Conservation (phyloP, 2,797 vertebrate genomes). For the Rousettus madagascariensis region DNA sequence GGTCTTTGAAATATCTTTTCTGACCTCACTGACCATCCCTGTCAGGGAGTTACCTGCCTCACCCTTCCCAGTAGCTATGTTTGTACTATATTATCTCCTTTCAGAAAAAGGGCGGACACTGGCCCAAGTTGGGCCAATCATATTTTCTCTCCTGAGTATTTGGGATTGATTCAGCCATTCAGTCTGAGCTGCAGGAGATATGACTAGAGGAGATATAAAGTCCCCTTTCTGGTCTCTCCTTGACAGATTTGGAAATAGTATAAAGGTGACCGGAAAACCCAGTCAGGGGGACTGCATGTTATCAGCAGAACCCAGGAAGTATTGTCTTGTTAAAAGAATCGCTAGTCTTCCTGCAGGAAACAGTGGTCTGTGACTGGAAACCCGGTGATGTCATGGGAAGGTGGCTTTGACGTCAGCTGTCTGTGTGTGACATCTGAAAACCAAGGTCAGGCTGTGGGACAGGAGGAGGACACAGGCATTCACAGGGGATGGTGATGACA, state of each 20-base stretch:
- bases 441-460: background rate
- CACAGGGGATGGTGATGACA: background rate
- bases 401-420: background rate
- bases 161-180: background rate
- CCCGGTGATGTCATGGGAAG: background rate
- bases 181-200: background rate
- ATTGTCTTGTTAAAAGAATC: background rate
- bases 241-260: background rate
- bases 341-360: conserved; percentile 46
- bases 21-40: background rate
- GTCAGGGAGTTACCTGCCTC: background rate
- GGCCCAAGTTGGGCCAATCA: background rate
- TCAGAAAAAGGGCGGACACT: background rate
- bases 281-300: background rate
- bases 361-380: background rate
- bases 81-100: background rate
- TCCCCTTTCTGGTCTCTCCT: background rate
- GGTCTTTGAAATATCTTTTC: background rate
- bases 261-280: background rate
- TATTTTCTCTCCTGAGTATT: background rate
- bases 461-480: background rate
- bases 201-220: background rate
- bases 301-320: background rate
- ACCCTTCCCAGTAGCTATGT: background rate
- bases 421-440: background rate